These are phyloP conservation scores for Patagioenas fasciata DNA, from an alignment of 2,113 vertebrate species.

Conservation along the genomic window DNA sequence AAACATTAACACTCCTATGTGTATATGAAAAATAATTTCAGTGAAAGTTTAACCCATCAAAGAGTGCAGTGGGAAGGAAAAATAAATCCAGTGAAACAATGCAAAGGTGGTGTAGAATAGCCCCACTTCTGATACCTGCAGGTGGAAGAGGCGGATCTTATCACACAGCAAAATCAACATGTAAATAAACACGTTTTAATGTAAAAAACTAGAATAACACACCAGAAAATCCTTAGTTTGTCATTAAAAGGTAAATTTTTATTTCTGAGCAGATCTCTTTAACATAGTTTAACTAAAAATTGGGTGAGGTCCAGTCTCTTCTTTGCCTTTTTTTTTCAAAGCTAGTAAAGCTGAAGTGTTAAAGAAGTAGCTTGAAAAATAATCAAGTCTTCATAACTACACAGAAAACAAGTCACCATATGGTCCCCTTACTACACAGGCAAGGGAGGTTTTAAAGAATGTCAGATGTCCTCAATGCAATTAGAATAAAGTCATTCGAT, in stretches of 20 bases:
- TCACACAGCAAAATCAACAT: not conserved
- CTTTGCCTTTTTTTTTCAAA: not conserved
- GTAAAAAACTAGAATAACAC: not conserved
- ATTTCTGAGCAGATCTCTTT: not conserved
- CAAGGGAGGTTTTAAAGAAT: not conserved
- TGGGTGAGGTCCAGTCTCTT: not conserved
- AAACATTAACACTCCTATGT: not conserved
- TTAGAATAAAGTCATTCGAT: not conserved
- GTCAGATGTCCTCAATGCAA: not conserved
- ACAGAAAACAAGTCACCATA: not conserved
- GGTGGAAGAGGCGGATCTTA: not conserved
- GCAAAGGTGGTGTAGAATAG: not conserved
- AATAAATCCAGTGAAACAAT: not conserved
- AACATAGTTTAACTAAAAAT: not conserved
- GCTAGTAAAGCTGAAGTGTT: not conserved
- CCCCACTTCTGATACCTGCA: not conserved
- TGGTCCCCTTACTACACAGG: not conserved
- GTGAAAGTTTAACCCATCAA: not conserved
- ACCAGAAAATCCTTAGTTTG: not conserved
- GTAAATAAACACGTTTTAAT: not conserved
- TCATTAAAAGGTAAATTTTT: not conserved
- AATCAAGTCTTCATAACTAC: not conserved
- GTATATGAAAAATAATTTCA: not conserved
- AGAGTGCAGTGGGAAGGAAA: not conserved
- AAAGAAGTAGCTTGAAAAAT: not conserved